Conservation (phyloP, 1,140 invertebrate species). For the Vanessa atalanta region DNA sequence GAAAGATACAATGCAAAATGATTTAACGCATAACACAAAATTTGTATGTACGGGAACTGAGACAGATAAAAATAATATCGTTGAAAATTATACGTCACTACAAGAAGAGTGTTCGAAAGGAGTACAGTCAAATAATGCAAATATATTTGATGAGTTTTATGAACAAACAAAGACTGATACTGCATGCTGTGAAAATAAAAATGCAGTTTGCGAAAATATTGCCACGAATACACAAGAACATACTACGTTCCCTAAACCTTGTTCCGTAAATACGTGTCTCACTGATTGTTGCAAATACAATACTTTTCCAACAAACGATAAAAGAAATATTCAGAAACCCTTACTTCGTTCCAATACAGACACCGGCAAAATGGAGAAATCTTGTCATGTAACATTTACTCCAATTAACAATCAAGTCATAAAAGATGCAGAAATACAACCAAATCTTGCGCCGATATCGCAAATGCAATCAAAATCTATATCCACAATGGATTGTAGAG, state of each 20-base stretch:
- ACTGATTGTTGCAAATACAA: conserved; percentile 42
- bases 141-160: conserved; percentile 40
- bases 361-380: conserved; percentile 43
- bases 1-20: not conserved
- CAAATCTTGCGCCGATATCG: not conserved
- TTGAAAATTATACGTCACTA: conserved; percentile 52
- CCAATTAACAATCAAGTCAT: not conserved
- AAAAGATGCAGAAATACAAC: conserved; percentile 26
- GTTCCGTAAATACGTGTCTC: conserved; percentile 30
- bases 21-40: not conserved
- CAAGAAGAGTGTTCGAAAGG: conserved; percentile 63
- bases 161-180: conserved; percentile 16
- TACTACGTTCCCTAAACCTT: conserved; percentile 5
- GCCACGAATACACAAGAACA: not conserved
- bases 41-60: conserved; percentile 35
- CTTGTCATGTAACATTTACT: conserved; percentile 34
- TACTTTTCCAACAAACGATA: conserved; percentile 58
- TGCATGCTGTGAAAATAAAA: conserved; percentile 15
- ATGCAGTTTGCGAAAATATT: not conserved
- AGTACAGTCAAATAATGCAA: conserved; percentile 48
- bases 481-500: not conserved
- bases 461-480: conserved; percentile 13
- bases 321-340: conserved; percentile 45
- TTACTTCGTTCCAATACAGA: conserved; percentile 60
- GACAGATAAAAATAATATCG: conserved; percentile 41